Evolutionary conservation across 1,140 invertebrate genomes (phyloP), one percentile per base, ranked within the genome.

Genomic region (Riptortus pedestris): DNA sequence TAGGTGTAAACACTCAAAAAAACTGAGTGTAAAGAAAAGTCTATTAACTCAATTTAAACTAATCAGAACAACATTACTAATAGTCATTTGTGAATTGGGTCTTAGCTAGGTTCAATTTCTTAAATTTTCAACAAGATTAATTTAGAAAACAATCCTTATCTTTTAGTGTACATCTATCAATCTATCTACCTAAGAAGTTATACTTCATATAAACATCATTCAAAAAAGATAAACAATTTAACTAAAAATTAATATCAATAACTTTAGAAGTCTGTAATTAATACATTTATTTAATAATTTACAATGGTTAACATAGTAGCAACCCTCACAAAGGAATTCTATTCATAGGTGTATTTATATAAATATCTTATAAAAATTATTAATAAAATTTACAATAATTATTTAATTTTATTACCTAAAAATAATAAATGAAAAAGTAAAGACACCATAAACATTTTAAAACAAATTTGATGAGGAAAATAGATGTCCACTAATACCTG

Each of bases 401-500:
- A 55, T 55, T 24, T 55, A 22, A 55, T 55, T 55, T 55, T 55
- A 24, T 18, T 22, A 26, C 51, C 51, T 55, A 24, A 24, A 38
- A 38, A 14, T 5, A 38, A 38, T 38, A 38, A 7, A 38, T n/a
- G n/a, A n/a, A 47, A 47, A 47, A 47, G n/a, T 47, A 1, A 22
- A 22, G 22, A 47, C 45, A 47, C 18, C 22, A 47, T 47, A 55
- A 55, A 55, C 26, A 55, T 55, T 24, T 24, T 55, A 55, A 24
- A 24, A 55, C 16, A 55, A 55, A 55, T 18, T 24, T 55, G 24
- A 47, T 47, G 2, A 55, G 51, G 51, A 24, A 55, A 55, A 55
- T 55, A 55, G 51, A 55, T 55, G 51, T 55, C 51, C 51, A 55
- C 51, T 55, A 55, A 55, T 55, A 55, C 51, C 51, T 55, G 51